Evolutionary conservation across 2,113 vertebrate species (phyloP).

Genomic region (Sturnira hondurensis): DNA sequence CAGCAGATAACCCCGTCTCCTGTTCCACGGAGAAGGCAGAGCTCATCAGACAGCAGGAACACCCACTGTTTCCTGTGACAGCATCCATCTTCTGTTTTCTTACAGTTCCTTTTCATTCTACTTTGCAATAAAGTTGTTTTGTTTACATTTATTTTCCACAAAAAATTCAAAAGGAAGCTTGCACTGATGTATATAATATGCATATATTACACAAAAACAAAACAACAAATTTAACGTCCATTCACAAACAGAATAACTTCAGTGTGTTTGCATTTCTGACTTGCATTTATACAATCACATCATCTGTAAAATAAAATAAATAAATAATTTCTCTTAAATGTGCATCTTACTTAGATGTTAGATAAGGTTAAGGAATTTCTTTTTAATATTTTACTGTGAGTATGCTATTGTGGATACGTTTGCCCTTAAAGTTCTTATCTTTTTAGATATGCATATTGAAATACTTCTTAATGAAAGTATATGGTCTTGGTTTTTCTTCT

Average conservation of each 20-base stretch:
- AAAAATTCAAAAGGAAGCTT: background rate
- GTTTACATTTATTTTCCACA: background rate
- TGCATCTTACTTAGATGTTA: background rate
- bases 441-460: background rate
- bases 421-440: background rate
- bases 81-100: background rate
- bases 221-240: background rate
- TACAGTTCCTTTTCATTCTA: background rate
- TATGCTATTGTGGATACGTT: background rate
- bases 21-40: background rate
- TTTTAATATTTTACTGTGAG: background rate
- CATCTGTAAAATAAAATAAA: background rate
- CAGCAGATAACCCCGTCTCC: background rate
- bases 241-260: background rate
- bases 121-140: background rate
- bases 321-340: background rate
- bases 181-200: background rate
- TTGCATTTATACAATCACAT: background rate
- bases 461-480: background rate
- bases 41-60: background rate
- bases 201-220: background rate
- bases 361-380: background rate
- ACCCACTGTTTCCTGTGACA: background rate
- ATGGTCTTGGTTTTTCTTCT: background rate
- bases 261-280: background rate